Evolutionary conservation across 2,797 vertebrate genomes (phyloP).

Genomic region (Clarias platycephalus): DNA sequence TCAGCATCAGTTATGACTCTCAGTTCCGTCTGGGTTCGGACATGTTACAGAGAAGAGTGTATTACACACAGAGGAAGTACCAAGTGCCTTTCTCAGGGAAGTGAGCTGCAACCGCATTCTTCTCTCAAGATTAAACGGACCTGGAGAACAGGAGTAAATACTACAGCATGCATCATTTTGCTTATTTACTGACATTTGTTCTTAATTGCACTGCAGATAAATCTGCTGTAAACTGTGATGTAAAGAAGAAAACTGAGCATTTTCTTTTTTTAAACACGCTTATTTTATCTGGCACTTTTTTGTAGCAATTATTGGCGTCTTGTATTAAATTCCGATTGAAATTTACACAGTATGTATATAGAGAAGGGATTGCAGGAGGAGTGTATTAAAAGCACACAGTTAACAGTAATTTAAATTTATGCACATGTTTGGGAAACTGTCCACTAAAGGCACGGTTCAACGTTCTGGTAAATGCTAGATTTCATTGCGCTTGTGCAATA

Average conservation of each 20-base stretch:
- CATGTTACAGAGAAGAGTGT: too few species aligned
- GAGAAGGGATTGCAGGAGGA: conserved; percentile 22
- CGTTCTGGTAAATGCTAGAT: neutral
- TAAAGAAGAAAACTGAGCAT: neutral
- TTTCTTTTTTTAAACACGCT: neutral
- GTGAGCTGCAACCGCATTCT: neutral
- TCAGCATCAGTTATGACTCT: conserved; percentile 49
- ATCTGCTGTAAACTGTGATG: neutral
- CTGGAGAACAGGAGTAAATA: neutral
- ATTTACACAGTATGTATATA: conserved; percentile 42
- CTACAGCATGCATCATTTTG: too few species aligned
- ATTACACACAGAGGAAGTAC: too few species aligned
- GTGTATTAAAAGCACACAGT: neutral
- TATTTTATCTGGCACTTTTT: neutral
- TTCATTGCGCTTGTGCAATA: neutral
- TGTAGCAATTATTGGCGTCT: conserved; percentile 53
- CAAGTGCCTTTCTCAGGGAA: neutral
- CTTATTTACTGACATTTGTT: neutral
- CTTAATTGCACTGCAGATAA: neutral
- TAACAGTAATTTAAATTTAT: neutral
- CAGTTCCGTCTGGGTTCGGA: conserved; percentile 51
- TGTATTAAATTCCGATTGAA: conserved; percentile 61
- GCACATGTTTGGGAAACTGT: neutral
- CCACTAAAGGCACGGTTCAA: neutral
- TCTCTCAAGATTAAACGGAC: neutral